These are phyloP conservation scores for Drosophila leonis DNA, from an alignment of 2,888 invertebrate genomes.

Conservation along the genomic window DNA sequence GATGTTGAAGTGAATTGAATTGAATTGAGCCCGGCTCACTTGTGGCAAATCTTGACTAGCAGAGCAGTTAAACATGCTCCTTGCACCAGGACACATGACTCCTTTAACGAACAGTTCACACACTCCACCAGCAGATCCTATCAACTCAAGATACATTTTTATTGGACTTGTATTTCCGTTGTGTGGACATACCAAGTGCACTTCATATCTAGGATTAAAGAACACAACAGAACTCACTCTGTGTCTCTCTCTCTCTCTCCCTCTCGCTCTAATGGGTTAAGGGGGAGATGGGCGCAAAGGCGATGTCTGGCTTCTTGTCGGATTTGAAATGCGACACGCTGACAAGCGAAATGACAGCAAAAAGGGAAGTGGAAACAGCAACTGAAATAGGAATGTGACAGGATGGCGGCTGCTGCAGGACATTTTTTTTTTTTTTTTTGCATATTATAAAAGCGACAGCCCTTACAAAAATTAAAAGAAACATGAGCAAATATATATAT, in stretches of 20 bases:
- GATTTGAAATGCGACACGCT: constrained; percentile 52
- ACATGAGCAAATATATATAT: constrained; percentile 7
- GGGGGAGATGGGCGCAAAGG: constrained; percentile 32
- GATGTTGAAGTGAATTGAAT: too few relatives aligned
- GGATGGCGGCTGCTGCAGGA: constrained; percentile 66
- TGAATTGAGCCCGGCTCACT: too few relatives aligned
- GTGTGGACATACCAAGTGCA: constrained; percentile 7
- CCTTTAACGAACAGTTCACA: not conserved
- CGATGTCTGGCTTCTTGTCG: constrained; percentile 30
- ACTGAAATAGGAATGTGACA: constrained; percentile 59
- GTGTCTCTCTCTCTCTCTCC: not conserved
- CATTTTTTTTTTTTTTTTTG: constrained; percentile 29
- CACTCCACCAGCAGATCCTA: not conserved
- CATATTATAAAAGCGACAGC: constrained; percentile 32
- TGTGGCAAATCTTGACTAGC: not conserved
- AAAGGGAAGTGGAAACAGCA: constrained; percentile 27
- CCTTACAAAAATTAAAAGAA: constrained; percentile 24
- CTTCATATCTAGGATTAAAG: constrained; percentile 44
- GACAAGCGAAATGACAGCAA: constrained; percentile 28
- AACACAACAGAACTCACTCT: not conserved
- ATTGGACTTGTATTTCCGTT: constrained; percentile 25
- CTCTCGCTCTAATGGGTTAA: constrained; percentile 44
- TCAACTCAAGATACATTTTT: constrained; percentile 20
- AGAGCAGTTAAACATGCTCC: not conserved
- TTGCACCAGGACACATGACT: too few relatives aligned